phyloP scores from a whole-genome alignment of 2,797 vertebrate species.

The Sebastes trivittatus region DNA sequence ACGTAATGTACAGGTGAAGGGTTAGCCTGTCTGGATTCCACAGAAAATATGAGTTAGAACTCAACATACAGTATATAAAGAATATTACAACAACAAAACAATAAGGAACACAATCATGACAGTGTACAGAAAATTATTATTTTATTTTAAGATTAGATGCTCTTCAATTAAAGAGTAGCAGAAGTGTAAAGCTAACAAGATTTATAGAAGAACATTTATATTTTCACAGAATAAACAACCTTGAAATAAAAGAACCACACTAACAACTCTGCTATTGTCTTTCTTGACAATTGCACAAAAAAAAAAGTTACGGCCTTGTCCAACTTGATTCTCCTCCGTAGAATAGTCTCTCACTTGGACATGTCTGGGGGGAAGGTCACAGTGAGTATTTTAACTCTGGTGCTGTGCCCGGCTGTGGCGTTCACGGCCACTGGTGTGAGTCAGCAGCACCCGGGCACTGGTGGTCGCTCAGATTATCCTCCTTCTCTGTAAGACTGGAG shows the following conservation, averaged over 20 bases:
- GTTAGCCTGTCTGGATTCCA: not conserved
- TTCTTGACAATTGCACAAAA: conserved; percentile 7
- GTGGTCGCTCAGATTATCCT: conserved; percentile 31
- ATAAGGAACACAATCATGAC: not conserved
- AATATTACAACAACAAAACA: not conserved
- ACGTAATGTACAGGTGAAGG: too few species aligned
- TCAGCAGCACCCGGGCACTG: not conserved
- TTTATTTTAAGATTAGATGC: not conserved
- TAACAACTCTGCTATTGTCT: not conserved
- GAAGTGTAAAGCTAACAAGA: not conserved
- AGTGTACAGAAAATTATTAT: not conserved
- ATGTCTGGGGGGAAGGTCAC: conserved; percentile 38
- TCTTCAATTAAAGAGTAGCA: not conserved
- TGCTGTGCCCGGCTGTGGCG: not conserved
- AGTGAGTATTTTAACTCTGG: not conserved
- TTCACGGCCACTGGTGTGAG: conserved; percentile 11
- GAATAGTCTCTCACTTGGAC: conserved; percentile 16
- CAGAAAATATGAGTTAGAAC: not conserved
- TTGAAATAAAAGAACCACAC: not conserved
- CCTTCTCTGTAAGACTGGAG: not conserved
- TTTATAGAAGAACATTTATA: not conserved
- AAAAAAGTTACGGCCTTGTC: conserved; percentile 27
- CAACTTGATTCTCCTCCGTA: conserved; percentile 20
- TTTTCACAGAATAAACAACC: not conserved
- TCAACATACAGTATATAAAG: not conserved